phyloP scores from a whole-genome alignment of 1,140 invertebrate genomes.

The Formica exsecta region DNA sequence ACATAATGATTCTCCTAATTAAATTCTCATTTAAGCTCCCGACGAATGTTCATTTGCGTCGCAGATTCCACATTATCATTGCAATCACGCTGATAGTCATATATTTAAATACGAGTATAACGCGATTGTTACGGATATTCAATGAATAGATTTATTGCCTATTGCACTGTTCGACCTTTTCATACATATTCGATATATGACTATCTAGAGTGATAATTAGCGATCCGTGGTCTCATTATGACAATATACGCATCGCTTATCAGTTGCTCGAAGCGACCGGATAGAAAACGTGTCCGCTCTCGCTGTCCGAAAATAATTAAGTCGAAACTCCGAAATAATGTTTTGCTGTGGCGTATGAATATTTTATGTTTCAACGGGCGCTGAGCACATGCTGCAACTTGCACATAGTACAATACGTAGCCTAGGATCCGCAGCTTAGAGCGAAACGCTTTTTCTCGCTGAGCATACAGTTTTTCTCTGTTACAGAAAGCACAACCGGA shows the following conservation, averaged over 20 bases:
- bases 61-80: not conserved
- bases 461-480: slow-evolving; percentile 69
- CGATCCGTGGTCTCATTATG: slow-evolving; percentile 22
- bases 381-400: not conserved
- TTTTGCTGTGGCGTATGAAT: slow-evolving; percentile 50
- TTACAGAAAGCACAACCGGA: slow-evolving; percentile 51
- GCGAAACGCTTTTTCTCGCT: slow-evolving; percentile 60
- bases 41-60: not conserved
- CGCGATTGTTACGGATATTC: not conserved
- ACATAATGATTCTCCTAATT: not conserved
- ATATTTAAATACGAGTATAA: not conserved
- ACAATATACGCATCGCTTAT: slow-evolving; percentile 4
- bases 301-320: slow-evolving; percentile 41
- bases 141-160: slow-evolving; percentile 32
- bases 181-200: slow-evolving; percentile 1
- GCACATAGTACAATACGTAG: slow-evolving; percentile 44
- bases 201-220: not conserved
- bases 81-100: not conserved
- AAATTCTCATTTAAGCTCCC: not conserved
- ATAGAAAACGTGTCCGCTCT: not conserved
- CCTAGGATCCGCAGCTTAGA: slow-evolving; percentile 43
- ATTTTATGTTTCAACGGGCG: slow-evolving; percentile 54
- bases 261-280: not conserved
- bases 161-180: slow-evolving; percentile 5
- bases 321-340: slow-evolving; percentile 36